phyloP scores from a whole-genome alignment of 2,797 vertebrate genomes.

The Cuniculus paca region DNA sequence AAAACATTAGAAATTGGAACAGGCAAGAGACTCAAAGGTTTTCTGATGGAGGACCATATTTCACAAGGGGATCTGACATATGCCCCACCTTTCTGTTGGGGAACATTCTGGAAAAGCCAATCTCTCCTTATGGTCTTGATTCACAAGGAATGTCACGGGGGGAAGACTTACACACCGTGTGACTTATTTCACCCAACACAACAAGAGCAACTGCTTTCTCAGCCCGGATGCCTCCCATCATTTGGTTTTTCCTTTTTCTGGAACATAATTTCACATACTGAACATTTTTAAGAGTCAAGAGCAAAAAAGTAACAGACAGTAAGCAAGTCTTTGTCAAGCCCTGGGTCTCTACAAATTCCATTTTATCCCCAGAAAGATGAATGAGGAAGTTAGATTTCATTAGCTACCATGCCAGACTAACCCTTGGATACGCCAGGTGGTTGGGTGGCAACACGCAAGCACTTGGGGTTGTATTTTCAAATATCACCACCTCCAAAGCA shows the following conservation, averaged over 20 bases:
- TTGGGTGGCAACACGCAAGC: not conserved
- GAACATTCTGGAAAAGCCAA: constrained; percentile 73
- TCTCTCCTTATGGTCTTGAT: constrained; percentile 80
- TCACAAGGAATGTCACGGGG: constrained; percentile 79
- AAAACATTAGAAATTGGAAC: not conserved
- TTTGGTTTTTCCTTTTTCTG: constrained; percentile 60
- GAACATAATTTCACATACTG: not conserved
- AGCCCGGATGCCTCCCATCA: constrained; percentile 56
- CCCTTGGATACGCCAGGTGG: not conserved
- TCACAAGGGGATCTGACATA: not conserved
- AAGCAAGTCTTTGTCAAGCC: not conserved
- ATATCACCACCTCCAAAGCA: not conserved
- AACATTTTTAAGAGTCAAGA: not conserved
- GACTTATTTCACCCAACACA: constrained; percentile 83
- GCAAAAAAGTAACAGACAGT: not conserved
- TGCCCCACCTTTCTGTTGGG: constrained; percentile 68
- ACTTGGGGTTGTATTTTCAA: constrained; percentile 12
- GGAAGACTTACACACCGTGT: constrained; percentile 86
- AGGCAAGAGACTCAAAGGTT: not conserved
- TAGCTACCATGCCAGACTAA: not conserved
- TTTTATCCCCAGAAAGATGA: not conserved
- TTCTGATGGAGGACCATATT: not conserved
- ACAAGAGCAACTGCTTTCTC: constrained; percentile 82
- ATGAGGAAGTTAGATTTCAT: not conserved
- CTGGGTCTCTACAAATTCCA: not conserved